A percentile compares a stretch with the other conserved stretches of the same genome.
phyloP scores from a whole-genome alignment of 2,888 invertebrate genomes.

The Eilema caniola region DNA sequence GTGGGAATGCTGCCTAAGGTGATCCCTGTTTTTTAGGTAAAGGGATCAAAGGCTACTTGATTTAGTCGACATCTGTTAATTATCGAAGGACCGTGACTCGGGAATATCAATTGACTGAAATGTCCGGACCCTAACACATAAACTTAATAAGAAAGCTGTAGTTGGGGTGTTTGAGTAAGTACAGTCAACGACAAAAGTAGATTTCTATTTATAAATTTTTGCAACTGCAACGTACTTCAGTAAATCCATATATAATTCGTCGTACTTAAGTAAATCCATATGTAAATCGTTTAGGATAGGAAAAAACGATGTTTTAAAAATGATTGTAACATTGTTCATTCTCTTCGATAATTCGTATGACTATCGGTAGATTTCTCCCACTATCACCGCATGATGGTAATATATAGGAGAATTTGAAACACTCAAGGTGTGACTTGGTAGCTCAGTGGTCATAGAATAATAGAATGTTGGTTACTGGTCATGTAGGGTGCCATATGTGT shows the following conservation, averaged over 20 bases:
- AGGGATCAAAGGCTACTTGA: not conserved
- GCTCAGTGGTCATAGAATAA: too few relatives aligned
- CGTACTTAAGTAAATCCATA: too few relatives aligned
- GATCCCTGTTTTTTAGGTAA: not conserved
- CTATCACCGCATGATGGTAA: too few relatives aligned
- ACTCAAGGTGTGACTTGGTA: too few relatives aligned
- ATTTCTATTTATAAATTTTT: not conserved
- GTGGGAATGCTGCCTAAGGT: not conserved
- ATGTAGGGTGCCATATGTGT: too few relatives aligned
- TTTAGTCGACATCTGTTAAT: slow-evolving; percentile 16
- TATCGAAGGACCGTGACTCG: slow-evolving; percentile 9
- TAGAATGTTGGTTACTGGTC: too few relatives aligned
- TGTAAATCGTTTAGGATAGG: too few relatives aligned
- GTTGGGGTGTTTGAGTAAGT: not conserved
- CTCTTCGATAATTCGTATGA: too few relatives aligned
- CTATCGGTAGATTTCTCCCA: too few relatives aligned
- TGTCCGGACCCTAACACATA: slow-evolving; percentile 4
- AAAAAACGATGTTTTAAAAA: too few relatives aligned
- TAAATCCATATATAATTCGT: not conserved
- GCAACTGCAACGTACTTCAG: not conserved
- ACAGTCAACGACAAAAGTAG: not conserved
- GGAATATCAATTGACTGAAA: slow-evolving; percentile 13
- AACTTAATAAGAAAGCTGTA: slow-evolving; percentile 1
- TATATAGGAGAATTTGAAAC: too few relatives aligned
- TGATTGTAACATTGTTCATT: too few relatives aligned